Conservation (phyloP, 1,140 invertebrate species). For the Sipha flava region DNA sequence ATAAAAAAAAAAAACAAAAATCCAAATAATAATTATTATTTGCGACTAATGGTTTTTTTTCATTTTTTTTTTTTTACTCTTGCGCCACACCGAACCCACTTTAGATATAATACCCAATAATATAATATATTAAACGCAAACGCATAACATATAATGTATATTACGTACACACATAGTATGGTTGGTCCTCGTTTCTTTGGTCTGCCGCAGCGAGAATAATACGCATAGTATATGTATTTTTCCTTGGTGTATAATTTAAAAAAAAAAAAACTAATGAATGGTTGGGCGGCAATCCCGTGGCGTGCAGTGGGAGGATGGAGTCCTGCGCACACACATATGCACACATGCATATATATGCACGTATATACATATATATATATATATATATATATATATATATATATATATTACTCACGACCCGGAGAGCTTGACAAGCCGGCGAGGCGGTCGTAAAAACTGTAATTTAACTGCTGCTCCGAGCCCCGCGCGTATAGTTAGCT, state of each 20-base stretch:
- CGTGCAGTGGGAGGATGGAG: neutral
- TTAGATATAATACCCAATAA: no score
- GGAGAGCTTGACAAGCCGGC: conserved; percentile 24
- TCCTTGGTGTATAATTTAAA: neutral
- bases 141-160: no score
- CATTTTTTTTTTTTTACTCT: no score
- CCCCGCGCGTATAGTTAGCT: neutral
- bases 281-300: neutral
- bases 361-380: neutral
- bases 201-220: neutral
- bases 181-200: neutral
- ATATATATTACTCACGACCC: neutral
- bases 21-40: no score
- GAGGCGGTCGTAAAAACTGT: conserved; percentile 26
- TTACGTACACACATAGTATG: no score
- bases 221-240: neutral
- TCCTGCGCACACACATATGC: no score
- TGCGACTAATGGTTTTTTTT: no score
- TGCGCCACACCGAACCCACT: no score
- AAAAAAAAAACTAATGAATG: neutral
- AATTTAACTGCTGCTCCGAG: conserved; percentile 10
- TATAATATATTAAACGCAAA: no score
- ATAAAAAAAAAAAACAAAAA: no score
- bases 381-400: neutral
- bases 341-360: neutral